Base-by-base conservation (phyloP, 1,140 invertebrate species). In the Leptopilina clavipes region DNA sequence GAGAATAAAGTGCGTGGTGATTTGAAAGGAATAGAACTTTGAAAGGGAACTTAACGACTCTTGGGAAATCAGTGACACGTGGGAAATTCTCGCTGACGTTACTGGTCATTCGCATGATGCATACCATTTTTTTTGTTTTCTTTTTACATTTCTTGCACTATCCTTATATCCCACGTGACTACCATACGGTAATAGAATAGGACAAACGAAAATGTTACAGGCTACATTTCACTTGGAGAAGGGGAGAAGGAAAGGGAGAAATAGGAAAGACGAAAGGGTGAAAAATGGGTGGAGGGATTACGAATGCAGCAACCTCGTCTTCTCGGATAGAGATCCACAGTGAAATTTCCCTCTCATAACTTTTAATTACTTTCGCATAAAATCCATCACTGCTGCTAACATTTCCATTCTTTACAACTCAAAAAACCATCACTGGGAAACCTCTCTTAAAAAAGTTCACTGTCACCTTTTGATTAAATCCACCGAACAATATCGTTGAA, bases 211-310 rank as follows among this genome's bases (percentile, higher is more conserved):
- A 74, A 59, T 74, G 43, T 9, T 40, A 10, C 17, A n/a, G 2
- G 18, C n/a, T 71, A 70, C 59, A 59, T 52, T 74, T 77, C 12
- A n/a, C 37, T 8, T 40, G 2, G 37, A 9, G 37, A 40, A 40
- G 7, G 8, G 7, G 8, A 40, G 8, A 17, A 18, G 10, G 37
- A 40, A 70, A 11, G 56, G n/a, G n/a, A n/a, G n/a, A n/a, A n/a
- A n/a, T n/a, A n/a, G n/a, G 8, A 10, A 19, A 77, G 65, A 43
- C 75, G 70, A 65, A 76, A 72, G 75, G 72, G 73, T 70, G 70
- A 56, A 71, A 74, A 77, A 45, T 48, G 48, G 40, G 71, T 45
- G n/a, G n/a, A n/a, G 3, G 12, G 72, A 59, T 22, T 74, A 54
- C 44, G 54, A 59, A 40, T 74, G 18, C 65, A 59, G 71, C 48